These are phyloP conservation scores for Morbakka virulenta DNA, from an alignment of 30 jellyfish, hydroid and myxozoan genomes.

Conservation along the genomic window DNA sequence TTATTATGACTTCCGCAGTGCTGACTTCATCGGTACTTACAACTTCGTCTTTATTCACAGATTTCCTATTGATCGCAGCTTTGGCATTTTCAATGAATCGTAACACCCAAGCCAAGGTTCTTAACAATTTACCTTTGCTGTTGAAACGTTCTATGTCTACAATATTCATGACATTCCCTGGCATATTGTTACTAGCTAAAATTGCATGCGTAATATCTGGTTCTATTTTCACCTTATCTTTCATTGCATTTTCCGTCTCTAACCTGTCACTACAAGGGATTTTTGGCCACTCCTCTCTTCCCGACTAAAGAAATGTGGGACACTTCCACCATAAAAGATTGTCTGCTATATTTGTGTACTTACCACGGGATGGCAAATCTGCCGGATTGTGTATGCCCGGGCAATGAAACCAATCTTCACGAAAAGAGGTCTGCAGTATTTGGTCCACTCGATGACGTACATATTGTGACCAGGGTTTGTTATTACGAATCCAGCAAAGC, in stretches of 20 bases:
- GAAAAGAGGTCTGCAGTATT: constrained; percentile 19
- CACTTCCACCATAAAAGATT: constrained; percentile 52
- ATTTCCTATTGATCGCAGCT: no score
- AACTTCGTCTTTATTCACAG: no score
- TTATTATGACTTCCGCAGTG: no score
- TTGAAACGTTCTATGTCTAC: not conserved
- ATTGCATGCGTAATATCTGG: constrained; percentile 6
- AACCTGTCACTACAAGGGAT: constrained; percentile 6
- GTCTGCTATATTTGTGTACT: not conserved
- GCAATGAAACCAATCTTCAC: constrained; percentile 43
- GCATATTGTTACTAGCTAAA: no score
- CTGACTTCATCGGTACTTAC: no score
- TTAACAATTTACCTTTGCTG: constrained; percentile 2
- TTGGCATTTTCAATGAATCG: constrained; percentile 7
- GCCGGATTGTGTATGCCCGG: constrained; percentile 43
- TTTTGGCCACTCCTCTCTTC: constrained; percentile 19
- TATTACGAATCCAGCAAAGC: constrained; percentile 64
- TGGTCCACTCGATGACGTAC: constrained; percentile 20
- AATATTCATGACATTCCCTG: not conserved
- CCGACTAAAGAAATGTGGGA: constrained; percentile 28
- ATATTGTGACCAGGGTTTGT: constrained; percentile 38
- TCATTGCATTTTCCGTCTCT: constrained; percentile 16
- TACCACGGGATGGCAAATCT: constrained; percentile 47
- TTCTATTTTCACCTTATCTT: not conserved
- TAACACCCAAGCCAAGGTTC: constrained; percentile 7